A percentile compares a stretch with the other conserved stretches of the same genome.
Conservation (phyloP, 2,113 vertebrate genomes). For the western clawed frog (Xenopus tropicalis) region UCB_Xtro_10.0 CM004445.2:48342501-48343000, state of each 20-base stretch:
- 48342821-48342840: conserved; percentile 32
- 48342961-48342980: neutral
- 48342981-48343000: neutral
- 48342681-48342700: no score
- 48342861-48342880: neutral
- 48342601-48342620: no score
- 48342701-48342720: no score
- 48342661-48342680: no score
- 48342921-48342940: conserved; percentile 13
- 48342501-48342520: no score
- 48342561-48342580: no score
- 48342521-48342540: no score
- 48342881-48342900: neutral
- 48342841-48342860: conserved; percentile 8
- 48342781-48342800: neutral
- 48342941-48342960: neutral
- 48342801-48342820: conserved; percentile 32
- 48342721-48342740: neutral
- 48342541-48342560: no score
- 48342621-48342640: no score
- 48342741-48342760: neutral
- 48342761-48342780: conserved; percentile 16
- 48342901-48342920: neutral
- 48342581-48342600: no score
- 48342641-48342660: no score